Evolutionary conservation across 2,888 invertebrate genomes (phyloP), one percentile per base, ranked within the genome.

Genomic region (Slavum lentiscoides): DNA sequence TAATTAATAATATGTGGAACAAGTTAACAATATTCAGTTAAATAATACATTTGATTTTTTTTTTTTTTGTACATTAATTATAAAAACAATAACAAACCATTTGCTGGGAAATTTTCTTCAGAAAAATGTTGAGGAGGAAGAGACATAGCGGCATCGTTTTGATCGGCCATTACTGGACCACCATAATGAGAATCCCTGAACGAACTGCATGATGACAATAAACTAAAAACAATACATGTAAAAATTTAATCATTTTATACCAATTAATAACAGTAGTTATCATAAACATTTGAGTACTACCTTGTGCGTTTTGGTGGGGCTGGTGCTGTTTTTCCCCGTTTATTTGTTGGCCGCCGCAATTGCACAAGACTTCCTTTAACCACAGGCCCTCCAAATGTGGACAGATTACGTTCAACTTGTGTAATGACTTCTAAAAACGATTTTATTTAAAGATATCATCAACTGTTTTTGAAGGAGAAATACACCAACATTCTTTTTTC

Each of bases 231-330:
- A 66, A 55, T 66, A 43, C 58, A n/a, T 21, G 0, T 64, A 39
- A 43, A 21, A 13, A 23, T 8, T 19, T 19, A 6, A 30, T 6
- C 1, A 21, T 49, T 49, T 6, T 67, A 9, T 49, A 67, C 21
- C 15, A 67, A 49, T 43, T 43, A 43, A 43, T 55, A 55, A 21
- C 19, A 64, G 21, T 67, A 21, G 21, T 21, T 15, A 43, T 13
- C 11, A 53, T 55, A 19, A 19, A 19, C 11, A 55, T 19, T 55
- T 49, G 3, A 49, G n/a, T 21, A 43, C 72, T 88, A 95, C 94
- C 95, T 95, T 84, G 97, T 97, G 84, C 97, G 90, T 87, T 97
- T 96, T 55, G 97, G 97, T 82, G 97, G 97, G 30, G 96, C 94
- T 67, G 98, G 98, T 49, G 97, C 96, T 85, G 94, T 94, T 87